Evolutionary conservation across 2,888 invertebrate genomes (phyloP), one percentile per base, ranked within the genome.

Genomic region (Synergus gifuensis): DNA sequence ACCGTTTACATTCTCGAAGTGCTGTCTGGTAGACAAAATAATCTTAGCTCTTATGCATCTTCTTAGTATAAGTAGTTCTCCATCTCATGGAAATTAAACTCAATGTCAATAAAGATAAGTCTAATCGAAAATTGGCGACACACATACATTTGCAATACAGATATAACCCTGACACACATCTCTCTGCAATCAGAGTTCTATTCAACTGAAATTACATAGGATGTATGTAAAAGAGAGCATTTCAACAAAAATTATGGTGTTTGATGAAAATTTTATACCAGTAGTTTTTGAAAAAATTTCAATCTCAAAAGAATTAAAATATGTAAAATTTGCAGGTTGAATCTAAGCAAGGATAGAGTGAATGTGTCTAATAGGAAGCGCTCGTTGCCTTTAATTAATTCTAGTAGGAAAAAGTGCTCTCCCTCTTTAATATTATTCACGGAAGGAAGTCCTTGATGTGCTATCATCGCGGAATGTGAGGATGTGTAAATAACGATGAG

Each of bases 11-110:
- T 18, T 44, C n/a, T 18, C 40, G 18, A 63, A 36, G 44, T 54
- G 16, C 22, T 40, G 16, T 67, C 44, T 22, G 67, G 44, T 18
- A 76, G 18, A 78, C 69, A 79, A 76, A 79, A 66, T 69, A 79
- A 64, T 60, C 76, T n/a, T 22, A 66, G 73, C 22, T 44, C 67
- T 44, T 44, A 18, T 67, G 44, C 67, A 67, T 67, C 44, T 67
- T 14, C 67, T 67, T 67, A 67, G 44, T 46, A 40, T 42, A 66
- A 66, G 42, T 42, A 2, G 2, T 54, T 7, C n/a, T 54, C 54
- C 11, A 18, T 8, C 60, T 22, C 60, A 60, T 60, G 2, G 22
- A 18, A 60, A 60, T 60, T 60, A 22, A 22, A 60, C 60, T 60
- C 60, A 60, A 12, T 60, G 12, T 22, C 12, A 11, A 60, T 60